Evolutionary conservation across 2,888 invertebrate genomes (phyloP), one percentile per base, ranked within the genome.

Genomic region (Sepiola atlantica): DNA sequence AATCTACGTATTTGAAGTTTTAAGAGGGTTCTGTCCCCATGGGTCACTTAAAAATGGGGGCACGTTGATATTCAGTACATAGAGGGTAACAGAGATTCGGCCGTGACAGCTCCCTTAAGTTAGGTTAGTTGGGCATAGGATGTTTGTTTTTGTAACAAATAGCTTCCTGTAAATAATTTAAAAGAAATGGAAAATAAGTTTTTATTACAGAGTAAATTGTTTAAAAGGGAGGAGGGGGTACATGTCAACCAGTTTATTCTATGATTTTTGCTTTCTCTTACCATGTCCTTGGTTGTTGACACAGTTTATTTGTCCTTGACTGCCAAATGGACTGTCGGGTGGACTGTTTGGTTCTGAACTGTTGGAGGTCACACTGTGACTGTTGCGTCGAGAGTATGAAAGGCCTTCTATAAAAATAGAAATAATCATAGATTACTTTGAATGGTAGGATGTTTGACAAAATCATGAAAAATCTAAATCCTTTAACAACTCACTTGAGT

Each of bases 281-380:
- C 92, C 92, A 55, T 92, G 92, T 54, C 54, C 54, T 8, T 92
- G 92, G n/a, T 35, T 45, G 35, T 92, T 92, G n/a, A 92, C 45
- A 92, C 92, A 92, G 28, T 92, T 92, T 24, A 92, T 92, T 92
- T 92, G 92, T 45, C 55, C 55, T 45, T 92, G 92, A 55, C 92
- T 92, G 8, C 92, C 55, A 92, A 92, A 92, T 55, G 92, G 92
- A 92, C 92, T 92, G 45, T 92, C 92, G 54, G 92, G 92, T n/a
- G 92, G 92, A 92, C 92, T 92, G n/a, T 92, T 92, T n/a, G 92
- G 55, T 45, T 92, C 92, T 54, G 92, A 92, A 55, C 92, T 55
- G 55, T 92, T 92, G 28, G 92, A 92, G 45, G 92, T 55, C 92
- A 92, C 55, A 24, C 92, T 92, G 92, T 92, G 92, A 35, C 92